Evolutionary conservation across 2,113 vertebrate genomes (phyloP), one percentile per base, ranked within the genome.

Genomic region (Empidonax traillii): DNA sequence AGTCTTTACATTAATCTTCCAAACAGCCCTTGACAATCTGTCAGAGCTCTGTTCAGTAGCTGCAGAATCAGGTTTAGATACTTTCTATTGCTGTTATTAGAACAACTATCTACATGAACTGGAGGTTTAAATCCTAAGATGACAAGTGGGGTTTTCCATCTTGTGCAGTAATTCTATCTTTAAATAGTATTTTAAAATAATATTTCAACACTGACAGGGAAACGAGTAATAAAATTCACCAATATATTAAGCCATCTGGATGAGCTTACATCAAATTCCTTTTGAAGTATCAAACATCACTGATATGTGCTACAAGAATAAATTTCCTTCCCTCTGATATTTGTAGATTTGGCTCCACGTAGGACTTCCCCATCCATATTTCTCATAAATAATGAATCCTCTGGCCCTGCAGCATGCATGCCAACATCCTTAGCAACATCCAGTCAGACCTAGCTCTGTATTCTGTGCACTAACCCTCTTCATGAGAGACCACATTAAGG

Each of bases 221-320:
- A n/a, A 68, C 0, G 0, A 92, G 65, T 3, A 81, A 74, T 66
- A 76, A 76, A 85, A 79, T 28, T 77, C 87, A 52, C 56, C 62
- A 46, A 56, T 58, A 58, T 37, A 91, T 91, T 91, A 94, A 93
- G 52, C 81, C 87, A 93, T 89, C 89, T 78, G 66, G 37, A 74
- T 87, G 46, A 74, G 44, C 67, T 93, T 72, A 85, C 28, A 72
- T n/a, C 69, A 68, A 52, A 75, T 51, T 68, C 74, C 53, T 83
- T 87, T 18, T 58, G 77, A 83, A 83, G n/a, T 5, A 89, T 13
- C 78, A 85, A 94, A 33, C 67, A 65, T 12, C 58, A 46, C 65
- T 5, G 14, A 41, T 47, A 53, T 0, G 0, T 58, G 31, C 31
- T 63, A 24, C 14, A 87, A 62, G 67, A 93, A 95, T 30, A 51